phyloP scores from a whole-genome alignment of 2,113 vertebrate genomes.

The Triplophysa dalaica region DNA sequence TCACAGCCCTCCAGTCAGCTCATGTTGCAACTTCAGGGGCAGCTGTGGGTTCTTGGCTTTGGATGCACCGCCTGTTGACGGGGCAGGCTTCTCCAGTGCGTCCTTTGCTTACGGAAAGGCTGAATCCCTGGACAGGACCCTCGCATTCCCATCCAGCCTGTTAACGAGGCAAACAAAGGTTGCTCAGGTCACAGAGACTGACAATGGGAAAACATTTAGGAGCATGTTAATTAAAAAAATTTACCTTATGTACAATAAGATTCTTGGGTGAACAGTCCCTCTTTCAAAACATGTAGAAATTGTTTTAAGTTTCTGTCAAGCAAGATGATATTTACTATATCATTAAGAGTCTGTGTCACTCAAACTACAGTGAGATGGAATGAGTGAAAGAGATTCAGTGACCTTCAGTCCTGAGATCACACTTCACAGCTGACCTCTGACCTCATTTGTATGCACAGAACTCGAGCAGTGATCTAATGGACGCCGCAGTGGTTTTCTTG shows the following conservation, averaged over 20 bases:
- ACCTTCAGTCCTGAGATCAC: constrained; percentile 22
- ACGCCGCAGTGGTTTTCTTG: background rate
- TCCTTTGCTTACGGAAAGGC: constrained; percentile 26
- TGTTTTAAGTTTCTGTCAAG: too few relatives aligned
- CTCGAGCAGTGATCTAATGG: background rate
- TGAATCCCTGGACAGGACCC: constrained; percentile 5
- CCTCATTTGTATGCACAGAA: constrained; percentile 32
- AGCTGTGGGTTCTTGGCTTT: constrained; percentile 31
- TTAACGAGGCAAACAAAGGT: constrained; percentile 17
- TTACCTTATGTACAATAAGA: background rate
- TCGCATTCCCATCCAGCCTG: background rate
- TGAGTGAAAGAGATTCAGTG: constrained; percentile 3
- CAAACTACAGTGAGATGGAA: background rate
- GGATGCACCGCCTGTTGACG: constrained; percentile 31
- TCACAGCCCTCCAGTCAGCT: constrained; percentile 48
- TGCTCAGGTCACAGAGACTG: background rate
- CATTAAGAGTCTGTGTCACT: background rate
- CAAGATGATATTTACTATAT: too few relatives aligned
- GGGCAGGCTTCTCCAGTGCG: background rate
- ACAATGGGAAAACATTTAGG: background rate
- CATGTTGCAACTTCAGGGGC: constrained; percentile 46
- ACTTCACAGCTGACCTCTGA: constrained; percentile 30
- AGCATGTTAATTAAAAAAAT: background rate
- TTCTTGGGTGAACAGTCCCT: too few relatives aligned
- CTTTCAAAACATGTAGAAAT: too few relatives aligned